phyloP scores from a whole-genome alignment of 2,888 invertebrate species.

The Drosophila fungiperda region DNA sequence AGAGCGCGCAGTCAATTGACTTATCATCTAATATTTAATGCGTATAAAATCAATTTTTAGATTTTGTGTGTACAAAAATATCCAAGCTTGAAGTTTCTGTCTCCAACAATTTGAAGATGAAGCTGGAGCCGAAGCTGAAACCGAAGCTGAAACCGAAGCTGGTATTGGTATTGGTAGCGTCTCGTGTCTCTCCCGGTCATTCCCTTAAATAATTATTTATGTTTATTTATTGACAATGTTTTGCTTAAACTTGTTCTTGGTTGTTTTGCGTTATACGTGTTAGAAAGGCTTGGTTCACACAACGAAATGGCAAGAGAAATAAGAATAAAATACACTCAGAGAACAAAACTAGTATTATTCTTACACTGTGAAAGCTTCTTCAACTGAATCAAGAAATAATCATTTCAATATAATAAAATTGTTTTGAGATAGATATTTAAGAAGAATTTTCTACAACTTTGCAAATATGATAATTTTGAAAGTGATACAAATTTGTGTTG shows the following conservation, averaged over 20 bases:
- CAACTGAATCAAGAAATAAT: neutral
- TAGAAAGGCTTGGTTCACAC: constrained; percentile 76
- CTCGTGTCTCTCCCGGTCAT: constrained; percentile 58
- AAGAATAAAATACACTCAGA: constrained; percentile 38
- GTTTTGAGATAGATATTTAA: neutral
- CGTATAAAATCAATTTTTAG: constrained; percentile 31
- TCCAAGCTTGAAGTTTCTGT: constrained; percentile 34
- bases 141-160: constrained; percentile 3
- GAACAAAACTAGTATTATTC: neutral
- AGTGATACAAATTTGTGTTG: too few relatives aligned
- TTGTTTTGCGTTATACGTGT: constrained; percentile 78
- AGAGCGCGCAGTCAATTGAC: constrained; percentile 48
- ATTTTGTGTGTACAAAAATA: constrained; percentile 9
- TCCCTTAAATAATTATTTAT: constrained; percentile 81
- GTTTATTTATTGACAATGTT: constrained; percentile 78
- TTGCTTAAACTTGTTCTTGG: constrained; percentile 77
- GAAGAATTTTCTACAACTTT: neutral
- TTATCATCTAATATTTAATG: constrained; percentile 37
- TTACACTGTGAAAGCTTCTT: neutral
- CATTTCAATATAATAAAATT: neutral
- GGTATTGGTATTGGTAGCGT: constrained; percentile 27
- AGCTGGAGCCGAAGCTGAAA: neutral
- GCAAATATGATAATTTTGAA: too few relatives aligned
- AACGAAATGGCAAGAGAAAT: constrained; percentile 75
- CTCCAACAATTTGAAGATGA: neutral